phyloP scores from a whole-genome alignment of 2,113 vertebrate species.

The Lophotis ruficrista region DNA sequence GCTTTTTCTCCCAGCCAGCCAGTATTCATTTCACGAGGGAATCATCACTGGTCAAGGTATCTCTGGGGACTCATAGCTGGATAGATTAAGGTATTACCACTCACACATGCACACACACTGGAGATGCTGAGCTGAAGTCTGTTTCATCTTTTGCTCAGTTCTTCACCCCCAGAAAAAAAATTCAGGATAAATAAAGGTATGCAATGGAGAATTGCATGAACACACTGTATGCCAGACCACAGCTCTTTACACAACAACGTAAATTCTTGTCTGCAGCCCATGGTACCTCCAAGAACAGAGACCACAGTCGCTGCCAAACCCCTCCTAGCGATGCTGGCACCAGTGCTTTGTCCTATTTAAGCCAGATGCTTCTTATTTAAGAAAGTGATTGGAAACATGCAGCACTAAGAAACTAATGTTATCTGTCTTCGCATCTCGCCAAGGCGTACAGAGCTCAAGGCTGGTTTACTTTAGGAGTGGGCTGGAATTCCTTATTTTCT shows the following conservation, averaged over 20 bases:
- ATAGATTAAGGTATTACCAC: neutral
- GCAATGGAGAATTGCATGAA: neutral
- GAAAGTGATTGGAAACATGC: neutral
- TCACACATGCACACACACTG: neutral
- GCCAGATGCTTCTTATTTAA: conserved; percentile 38
- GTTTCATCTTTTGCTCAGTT: neutral
- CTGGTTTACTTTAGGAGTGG: neutral
- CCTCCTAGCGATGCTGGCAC: neutral
- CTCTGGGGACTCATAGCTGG: rapidly evolving
- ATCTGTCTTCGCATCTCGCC: neutral
- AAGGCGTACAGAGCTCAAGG: neutral
- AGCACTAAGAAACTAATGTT: neutral
- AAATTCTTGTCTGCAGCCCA: neutral
- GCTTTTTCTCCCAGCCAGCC: neutral
- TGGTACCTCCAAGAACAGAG: neutral
- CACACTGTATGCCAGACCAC: neutral
- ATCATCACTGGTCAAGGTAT: neutral
- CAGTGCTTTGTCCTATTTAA: neutral
- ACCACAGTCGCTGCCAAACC: neutral
- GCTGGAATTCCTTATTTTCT: neutral
- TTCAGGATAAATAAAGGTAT: neutral
- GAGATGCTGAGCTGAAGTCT: neutral
- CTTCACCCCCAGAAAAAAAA: neutral
- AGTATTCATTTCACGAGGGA: neutral
- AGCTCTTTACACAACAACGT: neutral